Evolutionary conservation across 2,797 vertebrate species (phyloP).

Genomic region (Rhadinocentrus ornatus): DNA sequence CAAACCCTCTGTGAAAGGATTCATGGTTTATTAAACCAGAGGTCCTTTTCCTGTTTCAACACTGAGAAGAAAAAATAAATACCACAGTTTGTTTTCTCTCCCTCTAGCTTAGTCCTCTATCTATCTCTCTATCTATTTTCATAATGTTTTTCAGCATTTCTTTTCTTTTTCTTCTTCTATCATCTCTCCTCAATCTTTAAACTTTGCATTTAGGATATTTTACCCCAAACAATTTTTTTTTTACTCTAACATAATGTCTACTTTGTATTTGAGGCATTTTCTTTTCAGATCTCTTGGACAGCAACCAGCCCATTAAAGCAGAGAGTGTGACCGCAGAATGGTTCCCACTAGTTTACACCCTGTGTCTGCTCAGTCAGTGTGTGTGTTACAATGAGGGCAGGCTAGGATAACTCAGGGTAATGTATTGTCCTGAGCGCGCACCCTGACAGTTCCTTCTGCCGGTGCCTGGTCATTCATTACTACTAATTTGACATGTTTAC

Average conservation of each 20-base stretch:
- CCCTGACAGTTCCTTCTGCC: conserved; percentile 77
- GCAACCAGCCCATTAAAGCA: conserved; percentile 79
- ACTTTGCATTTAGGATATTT: conserved; percentile 30
- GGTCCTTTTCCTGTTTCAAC: conserved; percentile 89
- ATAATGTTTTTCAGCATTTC: conserved; percentile 31
- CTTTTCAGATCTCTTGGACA: conserved; percentile 50
- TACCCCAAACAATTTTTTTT: conserved; percentile 38
- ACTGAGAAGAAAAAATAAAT: conserved; percentile 90
- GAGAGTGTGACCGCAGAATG: conserved; percentile 85
- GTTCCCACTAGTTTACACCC: conserved; percentile 81
- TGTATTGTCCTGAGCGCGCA: conserved; percentile 78
- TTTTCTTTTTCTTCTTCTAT: conserved; percentile 3
- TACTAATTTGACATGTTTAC: conserved; percentile 87
- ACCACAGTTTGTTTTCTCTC: conserved; percentile 85
- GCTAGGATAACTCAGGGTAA: conserved; percentile 82
- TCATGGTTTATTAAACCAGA: conserved; percentile 93
- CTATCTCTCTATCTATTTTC: conserved; percentile 74
- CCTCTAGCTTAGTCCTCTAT: conserved; percentile 58
- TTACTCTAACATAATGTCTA: conserved; percentile 14
- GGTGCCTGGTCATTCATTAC: conserved; percentile 81
- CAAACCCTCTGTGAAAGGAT: conserved; percentile 90
- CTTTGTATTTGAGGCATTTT: conserved; percentile 23
- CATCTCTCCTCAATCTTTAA: conserved; percentile 48
- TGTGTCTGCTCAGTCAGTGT: conserved; percentile 53
- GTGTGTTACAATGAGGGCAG: conserved; percentile 69